Evolutionary conservation across 2,113 vertebrate genomes (phyloP).

Genomic region (Mormyrus lacerda): DNA sequence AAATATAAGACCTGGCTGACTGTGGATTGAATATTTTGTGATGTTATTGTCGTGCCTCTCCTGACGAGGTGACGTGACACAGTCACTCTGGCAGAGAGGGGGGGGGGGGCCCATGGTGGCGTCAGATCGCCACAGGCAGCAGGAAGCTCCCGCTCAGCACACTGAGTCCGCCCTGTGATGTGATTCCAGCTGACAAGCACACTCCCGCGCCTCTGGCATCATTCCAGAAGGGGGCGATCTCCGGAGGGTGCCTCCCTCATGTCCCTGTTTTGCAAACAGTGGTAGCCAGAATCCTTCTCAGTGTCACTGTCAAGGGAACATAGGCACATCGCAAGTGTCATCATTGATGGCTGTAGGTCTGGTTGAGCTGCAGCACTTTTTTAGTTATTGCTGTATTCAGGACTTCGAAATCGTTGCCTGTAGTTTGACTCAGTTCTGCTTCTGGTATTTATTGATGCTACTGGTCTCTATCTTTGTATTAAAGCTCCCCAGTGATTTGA

Average conservation of each 20-base stretch:
- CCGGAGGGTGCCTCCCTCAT: background rate
- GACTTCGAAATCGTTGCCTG: background rate
- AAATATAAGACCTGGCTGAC: background rate
- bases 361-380: background rate
- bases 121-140: background rate
- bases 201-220: background rate
- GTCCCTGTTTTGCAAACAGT: background rate
- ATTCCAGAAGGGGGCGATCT: background rate
- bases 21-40: background rate
- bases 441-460: background rate
- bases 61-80: background rate
- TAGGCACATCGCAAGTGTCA: background rate
- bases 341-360: background rate
- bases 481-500: background rate
- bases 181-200: background rate
- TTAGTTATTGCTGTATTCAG: background rate
- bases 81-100: background rate
- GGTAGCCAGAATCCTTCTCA: background rate
- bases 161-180: background rate
- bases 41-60: background rate
- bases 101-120: background rate
- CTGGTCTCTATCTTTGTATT: background rate
- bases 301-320: background rate
- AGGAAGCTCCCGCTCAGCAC: constrained; percentile 5
- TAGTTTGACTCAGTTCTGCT: background rate